Conservation (phyloP, 1,140 invertebrate genomes). For the Drosophila lowei region DNA sequence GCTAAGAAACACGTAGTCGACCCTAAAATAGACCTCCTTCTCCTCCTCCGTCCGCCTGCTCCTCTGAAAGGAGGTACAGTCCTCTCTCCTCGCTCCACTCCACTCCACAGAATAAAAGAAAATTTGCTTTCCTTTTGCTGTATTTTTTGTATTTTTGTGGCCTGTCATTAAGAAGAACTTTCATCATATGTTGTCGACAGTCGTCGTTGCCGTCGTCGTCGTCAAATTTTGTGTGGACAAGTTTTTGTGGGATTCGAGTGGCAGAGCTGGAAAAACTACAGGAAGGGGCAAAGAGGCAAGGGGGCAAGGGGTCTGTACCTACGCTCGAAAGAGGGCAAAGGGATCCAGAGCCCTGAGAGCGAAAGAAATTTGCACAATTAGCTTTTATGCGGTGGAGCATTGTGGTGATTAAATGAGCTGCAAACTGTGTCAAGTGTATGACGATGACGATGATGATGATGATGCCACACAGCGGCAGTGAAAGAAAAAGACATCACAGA, state of each 20-base stretch:
- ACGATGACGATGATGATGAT: slow-evolving; percentile 18
- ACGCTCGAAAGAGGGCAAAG: background rate
- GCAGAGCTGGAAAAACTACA: slow-evolving; percentile 8
- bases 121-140: slow-evolving; percentile 16
- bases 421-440: slow-evolving; percentile 76
- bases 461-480: slow-evolving; percentile 2
- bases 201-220: slow-evolving; percentile 32
- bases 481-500: too few relatives aligned
- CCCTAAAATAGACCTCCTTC: slow-evolving; percentile 31
- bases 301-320: slow-evolving; percentile 8
- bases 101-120: slow-evolving; percentile 14
- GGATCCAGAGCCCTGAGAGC: background rate
- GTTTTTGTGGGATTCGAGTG: slow-evolving; percentile 29
- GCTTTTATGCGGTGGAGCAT: slow-evolving; percentile 67
- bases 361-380: slow-evolving; percentile 72
- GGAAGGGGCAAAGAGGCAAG: slow-evolving; percentile 8
- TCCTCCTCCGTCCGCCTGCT: too few relatives aligned
- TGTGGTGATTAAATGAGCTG: slow-evolving; percentile 79
- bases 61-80: background rate
- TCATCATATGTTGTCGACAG: slow-evolving; percentile 52
- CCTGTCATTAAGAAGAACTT: slow-evolving; percentile 55
- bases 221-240: slow-evolving; percentile 32
- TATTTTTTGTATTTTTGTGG: slow-evolving; percentile 5
- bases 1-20: slow-evolving; percentile 40
- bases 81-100: slow-evolving; percentile 1